Base-by-base conservation (phyloP, 2,113 vertebrate species). In the Myrmecophaga tridactyla region DNA sequence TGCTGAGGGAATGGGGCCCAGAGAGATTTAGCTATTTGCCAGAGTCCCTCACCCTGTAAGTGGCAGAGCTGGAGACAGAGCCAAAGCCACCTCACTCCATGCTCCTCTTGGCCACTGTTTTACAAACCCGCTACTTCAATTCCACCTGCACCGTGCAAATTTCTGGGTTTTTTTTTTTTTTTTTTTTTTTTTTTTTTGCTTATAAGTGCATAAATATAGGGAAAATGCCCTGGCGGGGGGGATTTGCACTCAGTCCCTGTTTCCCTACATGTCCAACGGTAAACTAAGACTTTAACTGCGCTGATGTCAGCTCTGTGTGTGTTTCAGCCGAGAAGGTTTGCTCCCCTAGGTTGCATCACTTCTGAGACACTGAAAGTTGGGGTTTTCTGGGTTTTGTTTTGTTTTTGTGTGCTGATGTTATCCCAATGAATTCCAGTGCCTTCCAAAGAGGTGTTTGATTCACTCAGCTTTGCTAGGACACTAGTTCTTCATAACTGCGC, bases 221-320 rank as follows among this genome's bases (percentile, higher is more conserved):
- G 14, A 58, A 6, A 9, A 56, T 4, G 13, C 9, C 9, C 12
- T 51, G 13, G 46, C 34, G 17, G n/a, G n/a, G n/a, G 63, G 17
- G 36, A 27, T 7, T 2, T 36, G 12, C 10, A 4, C 17, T 23
- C 14, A 9, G 43, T 17, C 23, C 29, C 11, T 41, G 21, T 0
- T 1, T 4, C 12, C 3, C 3, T 4, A 0, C 11, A 1, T 39
- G 23, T 75, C n/a, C 62, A 0, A 48, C 10, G 15, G 39, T 23
- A 73, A 60, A 60, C 10, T 1, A 36, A 39, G 2, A n/a, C 1
- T 1, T 8, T 46, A 18, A 53, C 51, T 15, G 14, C 6, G 7
- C 14, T 11, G 36, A 4, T 1, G 10, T 21, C 7, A 0, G 5
- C n/a, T 25, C 39, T 27, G 29, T 3, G 4, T 3, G 4, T 10